Percentiles rank a stretch among this genome's conserved stretches.
These are phyloP conservation scores for Onthophagus taurus DNA, from an alignment of 1,140 invertebrate species.

Conservation along the genomic window DNA sequence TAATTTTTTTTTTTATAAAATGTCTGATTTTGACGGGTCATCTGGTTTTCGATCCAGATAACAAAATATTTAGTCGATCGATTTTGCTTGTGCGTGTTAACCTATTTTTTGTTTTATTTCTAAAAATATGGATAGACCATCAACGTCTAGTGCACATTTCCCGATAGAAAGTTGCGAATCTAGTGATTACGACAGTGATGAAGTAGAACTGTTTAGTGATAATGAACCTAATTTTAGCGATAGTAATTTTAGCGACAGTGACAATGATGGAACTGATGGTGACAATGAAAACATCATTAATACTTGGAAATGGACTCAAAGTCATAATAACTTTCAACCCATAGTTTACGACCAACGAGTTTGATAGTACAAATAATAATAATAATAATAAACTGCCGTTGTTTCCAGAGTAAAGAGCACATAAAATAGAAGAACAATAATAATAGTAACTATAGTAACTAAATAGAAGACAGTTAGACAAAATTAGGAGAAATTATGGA, in stretches of 20 bases:
- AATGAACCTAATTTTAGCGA: conserved; percentile 1
- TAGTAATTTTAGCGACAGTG: conserved; percentile 1
- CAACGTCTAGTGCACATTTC: conserved; percentile 5
- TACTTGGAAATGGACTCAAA: neutral
- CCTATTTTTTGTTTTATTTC: conserved; percentile 1
- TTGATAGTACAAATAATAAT: neutral
- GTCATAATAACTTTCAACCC: neutral
- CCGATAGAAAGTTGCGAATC: conserved; percentile 1
- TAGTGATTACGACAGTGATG: neutral
- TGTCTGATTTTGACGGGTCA: neutral
- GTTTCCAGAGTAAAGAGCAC: too few species aligned
- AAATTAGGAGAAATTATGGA: neutral
- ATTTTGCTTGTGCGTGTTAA: neutral
- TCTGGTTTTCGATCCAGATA: neutral
- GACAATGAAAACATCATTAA: neutral
- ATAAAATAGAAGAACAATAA: too few species aligned
- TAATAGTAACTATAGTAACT: too few species aligned
- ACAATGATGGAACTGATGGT: neutral
- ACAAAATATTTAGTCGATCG: conserved; percentile 1
- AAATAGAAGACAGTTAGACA: too few species aligned
- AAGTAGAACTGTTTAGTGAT: conserved; percentile 1
- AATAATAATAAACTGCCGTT: too few species aligned
- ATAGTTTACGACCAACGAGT: conserved; percentile 1
- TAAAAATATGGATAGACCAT: conserved; percentile 8
- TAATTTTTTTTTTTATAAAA: conserved; percentile 1